These are phyloP conservation scores for Ceryle rudis DNA, from an alignment of 2,797 vertebrate genomes.

Conservation along the genomic window DNA sequence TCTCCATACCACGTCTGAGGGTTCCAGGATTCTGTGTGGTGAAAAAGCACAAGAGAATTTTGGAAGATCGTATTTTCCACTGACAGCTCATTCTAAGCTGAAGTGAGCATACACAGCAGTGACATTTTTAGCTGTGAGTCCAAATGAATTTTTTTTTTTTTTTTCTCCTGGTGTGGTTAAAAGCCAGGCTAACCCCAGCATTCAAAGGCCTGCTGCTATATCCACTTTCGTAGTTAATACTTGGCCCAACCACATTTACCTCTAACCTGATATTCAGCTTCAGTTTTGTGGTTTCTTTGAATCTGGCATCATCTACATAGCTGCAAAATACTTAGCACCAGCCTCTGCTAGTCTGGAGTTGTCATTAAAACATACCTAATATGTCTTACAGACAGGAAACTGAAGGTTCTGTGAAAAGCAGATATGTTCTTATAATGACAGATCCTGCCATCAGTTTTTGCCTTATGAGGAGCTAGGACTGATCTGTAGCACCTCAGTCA, in stretches of 20 bases:
- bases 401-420: slow-evolving; percentile 7
- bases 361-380: slow-evolving; percentile 32
- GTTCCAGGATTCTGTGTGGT: slow-evolving; percentile 27
- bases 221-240: slow-evolving; percentile 8
- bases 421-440: background rate
- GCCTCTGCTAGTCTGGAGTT: slow-evolving; percentile 6
- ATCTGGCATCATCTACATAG: background rate
- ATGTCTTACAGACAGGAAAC: background rate
- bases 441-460: background rate
- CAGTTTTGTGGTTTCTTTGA: background rate
- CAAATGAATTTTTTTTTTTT: background rate
- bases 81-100: slow-evolving; percentile 39
- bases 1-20: slow-evolving; percentile 1
- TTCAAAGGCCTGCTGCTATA: background rate
- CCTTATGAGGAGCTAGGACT: background rate
- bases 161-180: background rate
- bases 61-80: slow-evolving; percentile 31
- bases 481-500: background rate
- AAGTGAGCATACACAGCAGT: background rate
- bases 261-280: slow-evolving; percentile 10
- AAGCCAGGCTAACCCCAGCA: background rate
- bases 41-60: slow-evolving; percentile 16
- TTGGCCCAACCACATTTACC: background rate
- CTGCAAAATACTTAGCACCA: background rate
- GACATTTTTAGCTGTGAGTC: slow-evolving; percentile 35